A percentile compares a stretch with the other conserved stretches of the same genome.
Conservation (phyloP, 2,113 vertebrate species). For the Morphnarchus princeps region DNA sequence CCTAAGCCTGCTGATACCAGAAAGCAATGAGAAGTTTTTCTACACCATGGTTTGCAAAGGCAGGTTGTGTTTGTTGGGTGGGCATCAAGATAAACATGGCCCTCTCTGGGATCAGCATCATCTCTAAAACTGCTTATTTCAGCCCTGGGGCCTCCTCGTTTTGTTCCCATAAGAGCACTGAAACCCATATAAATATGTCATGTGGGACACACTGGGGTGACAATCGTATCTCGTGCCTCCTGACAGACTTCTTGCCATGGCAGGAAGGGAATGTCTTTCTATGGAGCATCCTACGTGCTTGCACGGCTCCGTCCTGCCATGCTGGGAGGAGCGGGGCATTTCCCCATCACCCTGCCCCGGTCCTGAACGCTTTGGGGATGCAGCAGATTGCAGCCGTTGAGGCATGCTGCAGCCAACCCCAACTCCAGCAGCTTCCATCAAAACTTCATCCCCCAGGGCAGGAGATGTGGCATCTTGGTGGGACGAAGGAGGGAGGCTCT, state of each 20-base stretch:
- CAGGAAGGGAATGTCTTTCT: neutral
- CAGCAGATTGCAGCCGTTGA: neutral
- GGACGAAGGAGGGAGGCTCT: neutral
- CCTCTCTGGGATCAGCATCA: neutral
- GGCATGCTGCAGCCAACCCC: neutral
- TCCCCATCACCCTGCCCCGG: neutral
- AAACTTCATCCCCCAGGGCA: neutral
- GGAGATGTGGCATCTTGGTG: neutral
- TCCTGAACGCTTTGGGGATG: rapidly evolving
- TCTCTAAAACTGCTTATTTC: neutral
- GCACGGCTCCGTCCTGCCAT: rapidly evolving
- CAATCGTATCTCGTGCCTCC: rapidly evolving
- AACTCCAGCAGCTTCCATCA: neutral
- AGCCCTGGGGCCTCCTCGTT: neutral
- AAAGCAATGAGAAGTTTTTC: neutral
- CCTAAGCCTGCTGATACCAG: neutral
- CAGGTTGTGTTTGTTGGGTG: neutral
- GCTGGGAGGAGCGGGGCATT: neutral
- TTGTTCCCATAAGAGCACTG: neutral
- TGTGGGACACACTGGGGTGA: neutral
- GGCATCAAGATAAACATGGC: rapidly evolving
- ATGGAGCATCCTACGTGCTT: neutral
- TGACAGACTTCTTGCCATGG: neutral
- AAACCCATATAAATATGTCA: neutral
- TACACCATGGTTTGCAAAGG: neutral